phyloP scores from a whole-genome alignment of 2,113 vertebrate genomes.

The Mormyrus lacerda region DNA sequence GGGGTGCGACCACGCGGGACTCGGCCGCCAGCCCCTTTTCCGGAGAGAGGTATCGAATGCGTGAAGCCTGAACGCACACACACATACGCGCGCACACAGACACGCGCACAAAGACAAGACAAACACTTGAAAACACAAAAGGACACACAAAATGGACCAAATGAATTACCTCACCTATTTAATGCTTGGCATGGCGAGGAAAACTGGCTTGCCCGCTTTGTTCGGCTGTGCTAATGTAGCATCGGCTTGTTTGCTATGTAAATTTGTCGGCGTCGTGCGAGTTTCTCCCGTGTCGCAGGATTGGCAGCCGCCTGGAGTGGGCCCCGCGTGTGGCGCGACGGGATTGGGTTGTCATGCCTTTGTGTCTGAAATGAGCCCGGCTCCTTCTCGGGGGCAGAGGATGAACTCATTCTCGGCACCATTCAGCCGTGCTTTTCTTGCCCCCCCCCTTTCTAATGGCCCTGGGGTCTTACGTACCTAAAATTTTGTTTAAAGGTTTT shows the following conservation, averaged over 20 bases:
- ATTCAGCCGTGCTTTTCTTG: not conserved
- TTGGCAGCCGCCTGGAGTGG: slow-evolving; percentile 9
- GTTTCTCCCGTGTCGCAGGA: not conserved
- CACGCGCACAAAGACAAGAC: not conserved
- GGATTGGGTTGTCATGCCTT: slow-evolving; percentile 12
- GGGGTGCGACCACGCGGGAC: slow-evolving; percentile 17
- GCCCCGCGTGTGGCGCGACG: not conserved
- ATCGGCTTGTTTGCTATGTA: slow-evolving; percentile 18
- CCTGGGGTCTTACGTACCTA: not conserved
- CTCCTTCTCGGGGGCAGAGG: not conserved
- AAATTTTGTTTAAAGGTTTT: not conserved
- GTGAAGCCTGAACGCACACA: not conserved
- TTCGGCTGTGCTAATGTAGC: not conserved
- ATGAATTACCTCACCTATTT: slow-evolving; percentile 18
- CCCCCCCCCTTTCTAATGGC: not conserved
- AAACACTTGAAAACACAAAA: slow-evolving; percentile 17
- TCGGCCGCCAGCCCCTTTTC: slow-evolving; percentile 19
- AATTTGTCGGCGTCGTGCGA: not conserved
- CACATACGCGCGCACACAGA: not conserved
- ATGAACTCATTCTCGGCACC: not conserved
- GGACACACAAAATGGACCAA: not conserved
- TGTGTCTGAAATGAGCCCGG: not conserved
- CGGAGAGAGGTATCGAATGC: not conserved
- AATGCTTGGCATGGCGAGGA: slow-evolving; percentile 7
- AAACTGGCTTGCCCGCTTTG: not conserved